Evolutionary conservation across 2,888 invertebrate species (phyloP), one percentile per base, ranked within the genome.

Genomic region (Caenorhabditis imperialis): DNA sequence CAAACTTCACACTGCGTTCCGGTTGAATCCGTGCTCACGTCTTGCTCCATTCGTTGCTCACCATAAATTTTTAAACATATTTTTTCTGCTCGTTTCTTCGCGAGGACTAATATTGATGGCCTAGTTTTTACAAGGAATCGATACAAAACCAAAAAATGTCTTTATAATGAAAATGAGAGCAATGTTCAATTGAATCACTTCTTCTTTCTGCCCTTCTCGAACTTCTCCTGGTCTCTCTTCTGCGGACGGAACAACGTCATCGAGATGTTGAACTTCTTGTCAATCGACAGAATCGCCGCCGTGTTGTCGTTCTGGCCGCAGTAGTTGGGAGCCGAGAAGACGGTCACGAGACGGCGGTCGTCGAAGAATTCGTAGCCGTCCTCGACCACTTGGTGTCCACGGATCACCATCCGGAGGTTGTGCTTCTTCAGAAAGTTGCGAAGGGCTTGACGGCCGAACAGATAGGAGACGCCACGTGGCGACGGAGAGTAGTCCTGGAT

Each of bases 301-400:
- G 78, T 70, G 57, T 83, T 83, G 51, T 81, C 75, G 35, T 75
- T 90, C 81, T 90, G 90, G 61, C 95, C 95, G 89, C 95, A 96
- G 89, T 96, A 96, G 90, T 95, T 78, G 62, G 95, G 95, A 74
- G 95, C 81, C 20, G 81, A 81, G 67, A 81, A 81, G 20, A 81
- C 70, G 1, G 81, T 79, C 18, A 81, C 79, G 23, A 83, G 70
- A n/a, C 73, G 69, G 8, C 75, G 91, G 90, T 98, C 97, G 75
- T 97, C 97, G 90, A 91, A 91, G 85, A 90, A 90, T 50, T 98
- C 97, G 89, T 98, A 98, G 12, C 98, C 98, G 90, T 83, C 83
- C 16, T 78, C 74, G 22, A 81, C 82, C 14, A 83, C 83, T 61
- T 86, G 86, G 78, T 86, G 86, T 3, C 81, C 86, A 6, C 86